Evolutionary conservation across 2,888 invertebrate species (phyloP), one percentile per base, ranked within the genome.

Genomic region (Polymixis flavicincta): DNA sequence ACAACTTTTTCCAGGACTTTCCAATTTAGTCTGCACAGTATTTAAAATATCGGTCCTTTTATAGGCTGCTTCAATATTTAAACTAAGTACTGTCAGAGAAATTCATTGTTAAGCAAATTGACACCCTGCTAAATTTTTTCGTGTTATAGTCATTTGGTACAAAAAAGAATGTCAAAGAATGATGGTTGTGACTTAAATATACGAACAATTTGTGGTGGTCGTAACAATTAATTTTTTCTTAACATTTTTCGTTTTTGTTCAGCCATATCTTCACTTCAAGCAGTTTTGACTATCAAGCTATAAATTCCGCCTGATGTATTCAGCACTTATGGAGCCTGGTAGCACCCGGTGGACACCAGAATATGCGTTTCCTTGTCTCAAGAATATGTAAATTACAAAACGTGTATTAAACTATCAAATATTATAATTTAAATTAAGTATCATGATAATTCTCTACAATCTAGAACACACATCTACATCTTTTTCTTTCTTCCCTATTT

Each of bases 401-500:
- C 22, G 3, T 59, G 14, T 57, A 3, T n/a, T n/a, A 65, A 9
- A 17, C n/a, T n/a, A 11, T 65, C 9, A 1, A 32, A 14, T 32
- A 32, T 55, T 32, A 6, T 65, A 65, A 73, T 52, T 72, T 11
- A 28, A 7, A 42, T 8, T 22, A 50, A 32, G 11, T 1, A 28
- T 37, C 37, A 28, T 13, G n/a, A 28, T 17, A 17, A 19, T 28
- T 17, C 17, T 42, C 37, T 73, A 71, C 22, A 71, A 54, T 28
- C 42, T 71, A 54, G 71, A 71, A 28, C 28, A 75, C 14, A 75
- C 28, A 45, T 74, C 42, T 14, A 42, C n/a, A 74, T 28, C n/a
- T 28, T 42, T 32, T 5, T 1, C 17, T 0, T 57, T 14, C n/a
- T 75, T 77, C 19, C 0, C 60, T 6, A n/a, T 17, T 55, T 13